A percentile compares a stretch with the other conserved stretches of the same genome.
These are phyloP conservation scores for Empidonax alnorum DNA, from an alignment of 2,113 vertebrate species.

Conservation along the genomic window DNA sequence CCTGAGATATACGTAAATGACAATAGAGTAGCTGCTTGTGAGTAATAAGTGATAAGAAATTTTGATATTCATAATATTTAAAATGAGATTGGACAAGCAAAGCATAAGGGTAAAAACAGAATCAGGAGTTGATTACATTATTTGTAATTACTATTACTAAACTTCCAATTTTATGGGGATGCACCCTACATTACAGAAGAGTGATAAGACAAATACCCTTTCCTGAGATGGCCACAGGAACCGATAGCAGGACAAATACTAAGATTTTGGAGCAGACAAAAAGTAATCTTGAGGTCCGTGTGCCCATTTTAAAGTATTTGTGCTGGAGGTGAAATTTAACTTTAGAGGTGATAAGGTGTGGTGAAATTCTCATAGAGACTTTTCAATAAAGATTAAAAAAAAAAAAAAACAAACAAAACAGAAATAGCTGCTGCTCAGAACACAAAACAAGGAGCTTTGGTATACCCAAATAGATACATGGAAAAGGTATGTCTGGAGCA, in stretches of 20 bases:
- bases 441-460: neutral
- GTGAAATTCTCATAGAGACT: neutral
- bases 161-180: neutral
- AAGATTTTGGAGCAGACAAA: neutral
- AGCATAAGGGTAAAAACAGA: neutral
- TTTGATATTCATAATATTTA: neutral
- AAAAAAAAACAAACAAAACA: neutral
- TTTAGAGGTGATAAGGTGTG: neutral
- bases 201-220: neutral
- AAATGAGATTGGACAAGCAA: neutral
- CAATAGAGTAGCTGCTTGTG: neutral
- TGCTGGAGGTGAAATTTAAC: neutral
- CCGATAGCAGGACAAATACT: neutral
- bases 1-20: neutral
- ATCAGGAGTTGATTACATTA: neutral
- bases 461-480: neutral
- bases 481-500: neutral
- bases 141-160: neutral
- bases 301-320: neutral
- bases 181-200: neutral
- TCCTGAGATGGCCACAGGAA: neutral
- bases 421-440: neutral
- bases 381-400: neutral
- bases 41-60: neutral
- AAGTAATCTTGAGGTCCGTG: neutral